Conservation (phyloP, 2,888 invertebrate species). For the Schrankia costaestrigalis region DNA sequence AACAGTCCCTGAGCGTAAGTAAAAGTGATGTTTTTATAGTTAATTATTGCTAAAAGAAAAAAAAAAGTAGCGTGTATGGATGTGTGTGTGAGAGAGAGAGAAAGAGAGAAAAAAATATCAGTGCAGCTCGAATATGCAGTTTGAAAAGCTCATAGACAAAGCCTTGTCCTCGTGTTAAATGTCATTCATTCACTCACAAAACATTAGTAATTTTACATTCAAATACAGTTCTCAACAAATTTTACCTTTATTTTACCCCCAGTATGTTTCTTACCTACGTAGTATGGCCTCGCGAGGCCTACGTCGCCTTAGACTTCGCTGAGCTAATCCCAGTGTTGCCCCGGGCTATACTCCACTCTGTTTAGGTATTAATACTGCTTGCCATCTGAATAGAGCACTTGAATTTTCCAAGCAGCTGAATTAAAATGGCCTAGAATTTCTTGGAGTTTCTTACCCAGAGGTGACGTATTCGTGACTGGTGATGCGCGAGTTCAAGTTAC, state of each 20-base stretch:
- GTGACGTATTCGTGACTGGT: not conserved
- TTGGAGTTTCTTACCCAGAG: conserved; percentile 8
- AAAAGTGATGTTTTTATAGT: no score
- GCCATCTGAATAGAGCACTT: conserved; percentile 28
- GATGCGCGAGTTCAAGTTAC: not conserved
- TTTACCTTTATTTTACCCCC: conserved; percentile 15
- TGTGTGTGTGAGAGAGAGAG: no score
- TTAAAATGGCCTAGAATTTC: conserved; percentile 26
- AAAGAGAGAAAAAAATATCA: no score
- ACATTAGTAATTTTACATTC: no score
- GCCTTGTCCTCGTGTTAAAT: no score
- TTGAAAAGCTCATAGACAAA: no score
- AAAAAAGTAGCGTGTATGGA: no score
- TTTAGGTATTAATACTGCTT: conserved; percentile 40
- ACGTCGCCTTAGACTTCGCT: conserved; percentile 9
- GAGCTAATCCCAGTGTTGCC: conserved; percentile 46
- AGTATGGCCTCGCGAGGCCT: conserved; percentile 13
- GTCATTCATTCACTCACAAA: no score
- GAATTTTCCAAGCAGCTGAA: conserved; percentile 26
- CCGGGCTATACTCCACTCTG: conserved; percentile 35
- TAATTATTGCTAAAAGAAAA: no score
- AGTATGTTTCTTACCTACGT: conserved; percentile 8
- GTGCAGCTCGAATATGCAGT: no score
- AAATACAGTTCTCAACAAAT: conserved; percentile 1
- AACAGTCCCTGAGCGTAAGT: no score